Percentiles rank a stretch among this genome's conserved stretches.
Evolutionary conservation across 2,888 invertebrate species (phyloP).

Genomic region (Zonitis immaculata): DNA sequence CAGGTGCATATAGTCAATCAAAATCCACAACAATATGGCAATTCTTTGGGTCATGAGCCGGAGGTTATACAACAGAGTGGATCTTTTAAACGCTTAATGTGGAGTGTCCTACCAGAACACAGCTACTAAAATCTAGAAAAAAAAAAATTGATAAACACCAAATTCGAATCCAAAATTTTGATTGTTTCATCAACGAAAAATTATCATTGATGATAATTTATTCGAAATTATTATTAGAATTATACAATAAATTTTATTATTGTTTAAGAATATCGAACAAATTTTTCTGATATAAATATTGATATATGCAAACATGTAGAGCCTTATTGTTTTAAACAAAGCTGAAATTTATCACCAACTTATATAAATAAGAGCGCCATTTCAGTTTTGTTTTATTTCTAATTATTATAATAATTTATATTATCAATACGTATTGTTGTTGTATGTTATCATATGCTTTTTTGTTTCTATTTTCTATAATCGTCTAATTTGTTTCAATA

Average conservation of each 20-base stretch:
- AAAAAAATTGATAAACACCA: too few relatives aligned
- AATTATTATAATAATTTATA: slow-evolving; percentile 24
- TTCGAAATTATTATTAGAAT: slow-evolving; percentile 9
- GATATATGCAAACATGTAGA: slow-evolving; percentile 42
- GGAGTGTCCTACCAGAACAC: slow-evolving; percentile 78
- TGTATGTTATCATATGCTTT: slow-evolving; percentile 11
- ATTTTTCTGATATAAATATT: slow-evolving; percentile 10
- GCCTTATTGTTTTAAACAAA: slow-evolving; percentile 39
- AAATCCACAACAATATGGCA: slow-evolving; percentile 49
- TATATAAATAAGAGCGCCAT: too few relatives aligned
- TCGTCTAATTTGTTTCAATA: slow-evolving; percentile 24
- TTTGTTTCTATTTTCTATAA: slow-evolving; percentile 15
- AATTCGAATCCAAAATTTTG: background rate
- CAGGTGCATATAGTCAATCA: slow-evolving; percentile 35
- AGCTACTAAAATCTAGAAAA: slow-evolving; percentile 50
- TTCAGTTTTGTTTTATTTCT: too few relatives aligned
- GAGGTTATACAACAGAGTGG: slow-evolving; percentile 88
- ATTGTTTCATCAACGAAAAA: background rate
- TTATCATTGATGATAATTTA: background rate
- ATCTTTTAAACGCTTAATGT: slow-evolving; percentile 89
- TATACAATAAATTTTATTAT: too few relatives aligned
- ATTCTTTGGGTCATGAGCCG: slow-evolving; percentile 62
- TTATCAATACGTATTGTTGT: slow-evolving; percentile 11
- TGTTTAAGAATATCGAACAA: too few relatives aligned
- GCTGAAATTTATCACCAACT: too few relatives aligned